Evolutionary conservation across 2,888 invertebrate genomes (phyloP).

Genomic region (Conistra vaccinii): DNA sequence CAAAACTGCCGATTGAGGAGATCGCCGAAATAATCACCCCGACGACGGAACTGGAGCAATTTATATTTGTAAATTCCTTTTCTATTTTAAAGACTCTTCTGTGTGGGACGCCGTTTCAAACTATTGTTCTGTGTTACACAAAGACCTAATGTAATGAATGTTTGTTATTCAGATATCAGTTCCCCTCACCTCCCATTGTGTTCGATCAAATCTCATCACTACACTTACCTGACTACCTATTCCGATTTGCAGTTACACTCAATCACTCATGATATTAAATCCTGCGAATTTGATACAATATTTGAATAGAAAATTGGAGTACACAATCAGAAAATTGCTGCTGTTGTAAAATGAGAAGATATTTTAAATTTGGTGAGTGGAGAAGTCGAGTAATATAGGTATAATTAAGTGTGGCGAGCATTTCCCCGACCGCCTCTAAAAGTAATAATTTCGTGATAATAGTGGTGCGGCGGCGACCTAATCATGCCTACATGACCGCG

Average conservation of each 20-base stretch:
- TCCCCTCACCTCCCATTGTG: constrained; percentile 34
- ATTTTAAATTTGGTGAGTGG: constrained; percentile 37
- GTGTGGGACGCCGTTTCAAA: constrained; percentile 29
- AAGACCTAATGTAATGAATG: constrained; percentile 39
- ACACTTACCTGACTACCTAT: constrained; percentile 27
- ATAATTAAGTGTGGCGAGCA: constrained; percentile 50
- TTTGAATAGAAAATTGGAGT: constrained; percentile 53
- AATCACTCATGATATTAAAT: constrained; percentile 51
- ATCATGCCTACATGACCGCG: constrained; percentile 74
- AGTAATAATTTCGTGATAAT: constrained; percentile 64
- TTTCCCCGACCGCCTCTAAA: constrained; percentile 57
- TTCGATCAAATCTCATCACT: constrained; percentile 49
- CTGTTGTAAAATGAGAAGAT: constrained; percentile 17
- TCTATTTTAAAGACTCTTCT: constrained; percentile 46
- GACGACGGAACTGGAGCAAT: constrained; percentile 58
- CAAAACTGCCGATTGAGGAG: constrained; percentile 77
- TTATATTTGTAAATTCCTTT: constrained; percentile 56
- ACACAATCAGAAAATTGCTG: constrained; percentile 38
- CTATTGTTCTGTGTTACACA: constrained; percentile 48
- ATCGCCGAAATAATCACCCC: constrained; percentile 73
- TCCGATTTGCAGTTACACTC: constrained; percentile 40
- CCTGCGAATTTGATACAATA: constrained; percentile 37
- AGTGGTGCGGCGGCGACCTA: constrained; percentile 64
- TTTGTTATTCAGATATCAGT: constrained; percentile 35
- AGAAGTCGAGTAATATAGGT: constrained; percentile 14